These are phyloP conservation scores for Orthosia gothica DNA, from an alignment of 2,888 invertebrate genomes.

Conservation along the genomic window DNA sequence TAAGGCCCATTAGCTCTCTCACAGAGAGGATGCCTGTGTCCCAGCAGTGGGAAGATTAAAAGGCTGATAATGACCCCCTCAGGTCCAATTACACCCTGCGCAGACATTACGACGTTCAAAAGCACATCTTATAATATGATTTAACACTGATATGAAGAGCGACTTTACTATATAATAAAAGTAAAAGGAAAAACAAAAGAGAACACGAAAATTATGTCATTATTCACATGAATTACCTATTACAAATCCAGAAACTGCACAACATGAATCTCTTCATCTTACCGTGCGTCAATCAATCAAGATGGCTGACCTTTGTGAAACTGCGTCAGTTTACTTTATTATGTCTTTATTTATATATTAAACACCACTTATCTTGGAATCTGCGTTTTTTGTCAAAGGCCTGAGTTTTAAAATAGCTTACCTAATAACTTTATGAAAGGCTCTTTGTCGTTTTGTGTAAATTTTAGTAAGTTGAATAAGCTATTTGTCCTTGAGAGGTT, in stretches of 20 bases:
- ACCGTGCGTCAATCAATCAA: conserved; percentile 59
- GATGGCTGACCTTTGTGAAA: conserved; percentile 63
- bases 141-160: neutral
- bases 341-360: conserved; percentile 58
- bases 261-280: conserved; percentile 56
- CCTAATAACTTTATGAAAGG: conserved; percentile 8
- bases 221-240: conserved; percentile 40
- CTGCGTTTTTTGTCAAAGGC: conserved; percentile 40
- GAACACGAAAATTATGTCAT: conserved; percentile 7
- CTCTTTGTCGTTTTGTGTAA: neutral
- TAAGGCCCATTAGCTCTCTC: too few species aligned
- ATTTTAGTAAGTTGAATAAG: neutral
- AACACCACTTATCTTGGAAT: conserved; percentile 38
- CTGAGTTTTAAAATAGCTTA: conserved; percentile 36
- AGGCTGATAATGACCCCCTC: too few species aligned
- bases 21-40: too few species aligned
- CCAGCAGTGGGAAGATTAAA: too few species aligned
- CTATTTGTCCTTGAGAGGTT: neutral
- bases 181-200: conserved; percentile 16
- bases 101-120: neutral
- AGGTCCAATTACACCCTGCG: too few species aligned
- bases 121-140: neutral
- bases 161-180: neutral
- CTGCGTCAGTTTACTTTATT: conserved; percentile 44
- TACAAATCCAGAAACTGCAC: conserved; percentile 12